These are phyloP conservation scores for Rotaria socialis DNA, from an alignment of 2,888 invertebrate species.

Conservation along the genomic window DNA sequence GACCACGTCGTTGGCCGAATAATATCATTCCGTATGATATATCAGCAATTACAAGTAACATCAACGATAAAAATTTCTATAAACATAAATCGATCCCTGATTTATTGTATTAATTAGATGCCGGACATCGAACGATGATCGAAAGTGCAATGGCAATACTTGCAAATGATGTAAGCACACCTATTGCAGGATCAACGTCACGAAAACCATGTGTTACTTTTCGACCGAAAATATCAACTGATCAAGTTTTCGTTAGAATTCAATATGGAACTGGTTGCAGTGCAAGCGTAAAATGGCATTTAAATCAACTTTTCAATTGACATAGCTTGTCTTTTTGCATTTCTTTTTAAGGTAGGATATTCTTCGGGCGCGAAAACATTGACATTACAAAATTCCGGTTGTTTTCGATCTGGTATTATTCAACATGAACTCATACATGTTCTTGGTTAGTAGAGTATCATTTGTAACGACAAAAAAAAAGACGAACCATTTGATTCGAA, in stretches of 20 bases:
- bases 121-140: slow-evolving; percentile 48
- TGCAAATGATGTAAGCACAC: slow-evolving; percentile 49
- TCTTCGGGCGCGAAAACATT: slow-evolving; percentile 69
- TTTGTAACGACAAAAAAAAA: slow-evolving; percentile 63
- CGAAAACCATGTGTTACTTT: slow-evolving; percentile 68
- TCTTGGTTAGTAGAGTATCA: not conserved
- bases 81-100: not conserved
- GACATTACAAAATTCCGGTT: slow-evolving; percentile 62
- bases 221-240: slow-evolving; percentile 63
- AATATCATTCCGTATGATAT: slow-evolving; percentile 52
- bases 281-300: slow-evolving; percentile 18
- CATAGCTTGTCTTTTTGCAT: not conserved
- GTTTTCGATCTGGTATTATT: slow-evolving; percentile 41
- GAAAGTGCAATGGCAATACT: slow-evolving; percentile 51
- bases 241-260: slow-evolving; percentile 54
- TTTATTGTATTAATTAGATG: slow-evolving; percentile 39
- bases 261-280: slow-evolving; percentile 42
- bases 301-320: not conserved
- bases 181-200: slow-evolving; percentile 51
- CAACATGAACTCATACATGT: slow-evolving; percentile 46
- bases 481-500: too few relatives aligned
- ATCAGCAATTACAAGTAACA: slow-evolving; percentile 46
- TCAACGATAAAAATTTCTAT: not conserved
- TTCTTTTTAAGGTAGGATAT: slow-evolving; percentile 65
- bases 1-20: slow-evolving; percentile 49